Percentiles rank a stretch among this genome's conserved stretches.
Evolutionary conservation across 2,888 invertebrate species (phyloP).

Genomic region (Sesamia inferens): DNA sequence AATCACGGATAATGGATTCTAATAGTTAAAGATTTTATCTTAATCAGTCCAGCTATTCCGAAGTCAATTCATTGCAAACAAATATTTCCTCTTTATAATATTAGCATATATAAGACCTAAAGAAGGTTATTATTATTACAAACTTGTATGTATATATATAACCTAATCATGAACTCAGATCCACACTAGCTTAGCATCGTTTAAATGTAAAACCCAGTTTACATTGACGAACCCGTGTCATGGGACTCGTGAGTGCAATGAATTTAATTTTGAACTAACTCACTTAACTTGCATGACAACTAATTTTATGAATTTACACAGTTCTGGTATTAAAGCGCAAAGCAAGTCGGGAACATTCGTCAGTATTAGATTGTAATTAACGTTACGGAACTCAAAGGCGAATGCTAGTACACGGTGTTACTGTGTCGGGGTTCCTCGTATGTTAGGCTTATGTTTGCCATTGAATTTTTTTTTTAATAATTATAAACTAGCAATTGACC

Average conservation of each 20-base stretch:
- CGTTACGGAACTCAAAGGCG: neutral
- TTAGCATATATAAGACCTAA: neutral
- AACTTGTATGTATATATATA: neutral
- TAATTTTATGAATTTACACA: slow-evolving; percentile 17
- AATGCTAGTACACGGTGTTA: neutral
- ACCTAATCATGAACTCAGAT: neutral
- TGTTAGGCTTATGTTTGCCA: neutral
- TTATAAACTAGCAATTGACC: too few relatives aligned
- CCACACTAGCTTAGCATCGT: neutral
- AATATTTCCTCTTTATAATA: too few relatives aligned
- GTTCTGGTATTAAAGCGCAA: neutral
- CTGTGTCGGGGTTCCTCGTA: neutral
- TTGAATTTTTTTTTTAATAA: too few relatives aligned
- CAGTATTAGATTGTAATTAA: neutral
- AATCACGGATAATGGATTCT: too few relatives aligned
- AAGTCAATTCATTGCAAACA: too few relatives aligned
- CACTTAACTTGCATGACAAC: slow-evolving; percentile 2
- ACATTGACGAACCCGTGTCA: neutral
- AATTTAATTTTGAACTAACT: slow-evolving; percentile 3
- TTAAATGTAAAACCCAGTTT: neutral
- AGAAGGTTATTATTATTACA: neutral
- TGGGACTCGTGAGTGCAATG: neutral
- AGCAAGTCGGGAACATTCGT: neutral
- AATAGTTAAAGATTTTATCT: too few relatives aligned
- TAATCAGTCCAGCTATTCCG: too few relatives aligned